Percentiles rank a stretch among this genome's conserved stretches.
Conservation (phyloP, 2,797 vertebrate genomes). For the Garrulus glandarius region DNA sequence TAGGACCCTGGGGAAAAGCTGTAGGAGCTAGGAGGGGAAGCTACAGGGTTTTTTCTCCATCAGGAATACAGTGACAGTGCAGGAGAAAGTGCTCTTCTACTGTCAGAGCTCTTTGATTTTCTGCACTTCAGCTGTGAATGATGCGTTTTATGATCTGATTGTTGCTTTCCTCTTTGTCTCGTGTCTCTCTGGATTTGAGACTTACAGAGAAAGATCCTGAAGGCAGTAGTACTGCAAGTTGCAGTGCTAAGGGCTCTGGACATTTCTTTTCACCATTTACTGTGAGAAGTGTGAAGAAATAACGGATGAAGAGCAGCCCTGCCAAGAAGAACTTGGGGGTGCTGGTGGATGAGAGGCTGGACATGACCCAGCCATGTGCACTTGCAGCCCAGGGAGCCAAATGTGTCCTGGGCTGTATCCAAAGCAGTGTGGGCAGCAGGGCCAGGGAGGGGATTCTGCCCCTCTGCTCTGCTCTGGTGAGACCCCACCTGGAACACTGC, state of each 20-base stretch:
- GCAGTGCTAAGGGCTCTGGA: not conserved
- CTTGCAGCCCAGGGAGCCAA: not conserved
- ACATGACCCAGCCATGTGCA: not conserved
- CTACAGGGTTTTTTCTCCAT: not conserved
- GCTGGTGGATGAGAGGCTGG: not conserved
- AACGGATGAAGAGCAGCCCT: not conserved
- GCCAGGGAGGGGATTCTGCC: not conserved
- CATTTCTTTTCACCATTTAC: not conserved
- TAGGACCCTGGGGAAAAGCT: not conserved
- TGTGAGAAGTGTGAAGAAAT: not conserved
- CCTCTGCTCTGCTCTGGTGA: not conserved
- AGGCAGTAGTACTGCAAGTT: not conserved
- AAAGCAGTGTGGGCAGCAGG: not conserved
- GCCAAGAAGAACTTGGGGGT: rapidly evolving
- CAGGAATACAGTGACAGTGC: not conserved
- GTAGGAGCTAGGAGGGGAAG: not conserved
- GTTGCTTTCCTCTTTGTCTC: not conserved
- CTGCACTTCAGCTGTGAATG: not conserved
- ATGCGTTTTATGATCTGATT: not conserved
- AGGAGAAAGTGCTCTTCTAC: not conserved
- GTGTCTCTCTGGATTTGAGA: not conserved
- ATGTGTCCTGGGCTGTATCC: rapidly evolving
- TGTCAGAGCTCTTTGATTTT: not conserved
- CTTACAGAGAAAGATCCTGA: not conserved
- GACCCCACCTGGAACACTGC: rapidly evolving